Conservation (phyloP, 2,113 vertebrate species). For the Lepisosteus osseus region DNA sequence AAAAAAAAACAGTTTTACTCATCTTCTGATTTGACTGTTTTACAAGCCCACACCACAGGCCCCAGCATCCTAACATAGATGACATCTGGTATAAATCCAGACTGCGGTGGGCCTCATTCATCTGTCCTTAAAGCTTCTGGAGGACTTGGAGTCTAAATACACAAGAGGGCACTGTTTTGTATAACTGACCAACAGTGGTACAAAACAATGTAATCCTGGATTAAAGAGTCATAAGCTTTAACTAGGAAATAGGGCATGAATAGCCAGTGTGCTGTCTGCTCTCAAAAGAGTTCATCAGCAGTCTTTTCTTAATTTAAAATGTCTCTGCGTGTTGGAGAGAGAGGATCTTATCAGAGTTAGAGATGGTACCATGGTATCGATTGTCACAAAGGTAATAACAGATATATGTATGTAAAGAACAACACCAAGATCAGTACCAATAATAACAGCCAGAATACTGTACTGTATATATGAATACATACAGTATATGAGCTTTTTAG, state of each 20-base stretch:
- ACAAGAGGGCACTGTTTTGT: slow-evolving; percentile 1
- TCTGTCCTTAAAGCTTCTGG: slow-evolving; percentile 45
- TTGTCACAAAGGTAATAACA: too few relatives aligned
- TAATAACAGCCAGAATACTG: too few relatives aligned
- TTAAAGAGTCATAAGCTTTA: not conserved
- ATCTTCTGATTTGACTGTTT: slow-evolving; percentile 63
- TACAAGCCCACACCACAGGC: slow-evolving; percentile 61
- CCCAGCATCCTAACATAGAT: slow-evolving; percentile 59
- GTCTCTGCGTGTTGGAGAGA: too few relatives aligned
- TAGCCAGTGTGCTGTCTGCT: not conserved
- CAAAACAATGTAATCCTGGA: not conserved
- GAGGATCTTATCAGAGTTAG: too few relatives aligned
- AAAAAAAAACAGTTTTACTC: not conserved
- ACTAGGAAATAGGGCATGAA: not conserved
- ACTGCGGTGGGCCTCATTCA: slow-evolving; percentile 48
- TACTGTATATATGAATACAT: too few relatives aligned
- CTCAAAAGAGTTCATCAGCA: not conserved
- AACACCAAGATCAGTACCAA: too few relatives aligned
- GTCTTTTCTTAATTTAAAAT: not conserved
- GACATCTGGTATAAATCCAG: slow-evolving; percentile 63
- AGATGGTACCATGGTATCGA: too few relatives aligned
- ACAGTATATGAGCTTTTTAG: too few relatives aligned
- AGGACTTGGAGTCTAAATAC: not conserved
- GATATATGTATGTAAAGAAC: too few relatives aligned
- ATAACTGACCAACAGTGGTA: not conserved